Evolutionary conservation across 2,797 vertebrate genomes (phyloP), one percentile per base, ranked within the genome.

Genomic region (Coracias cyanogaster): DNA sequence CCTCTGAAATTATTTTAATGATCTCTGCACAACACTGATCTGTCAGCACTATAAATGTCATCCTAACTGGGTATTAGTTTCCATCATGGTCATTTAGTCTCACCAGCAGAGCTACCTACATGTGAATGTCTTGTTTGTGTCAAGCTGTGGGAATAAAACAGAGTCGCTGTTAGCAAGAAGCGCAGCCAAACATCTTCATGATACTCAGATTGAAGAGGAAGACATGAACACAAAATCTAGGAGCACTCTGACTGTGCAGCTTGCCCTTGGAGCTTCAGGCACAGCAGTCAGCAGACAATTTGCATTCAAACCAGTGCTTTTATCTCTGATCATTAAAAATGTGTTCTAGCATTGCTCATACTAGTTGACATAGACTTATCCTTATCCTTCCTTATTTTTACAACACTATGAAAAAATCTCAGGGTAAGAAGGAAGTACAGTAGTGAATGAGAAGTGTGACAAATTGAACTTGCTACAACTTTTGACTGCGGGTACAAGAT

Each of bases 1-100:
- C 86, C 87, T 94, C 2, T 73, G 83, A 90, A 94, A 95, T 95
- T 67, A 84, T 82, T 94, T 89, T 93, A 90, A 92, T 82, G 60
- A 61, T 97, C 61, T 87, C 83, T 10, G 22, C 71, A 65, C 52
- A 82, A 58, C 67, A 33, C 58, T 71, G 78, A 91, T 49, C 86
- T 96, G 94, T 96, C 90, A 95, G 69, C 71, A 41, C 78, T 91
- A 20, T 74, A 77, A 87, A 87, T 74, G 78, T 92, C 83, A 52
- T 90, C 86, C 48, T 64, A 77, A 74, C 67, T 71, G 78, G 67
- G 10, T 90, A 49, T 93, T 86, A 72, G 58, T 94, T 94, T 96
- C 67, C 57, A 94, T 88, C 64, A 35, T 33, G 78, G 82, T 76
- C 93, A 71, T 84, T 95, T 82, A 90, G 67, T 86, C 52, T 85